Percentiles rank a stretch among this genome's conserved stretches.
These are phyloP conservation scores for Eclectus roratus DNA, from an alignment of 2,113 vertebrate species.

Conservation along the genomic window DNA sequence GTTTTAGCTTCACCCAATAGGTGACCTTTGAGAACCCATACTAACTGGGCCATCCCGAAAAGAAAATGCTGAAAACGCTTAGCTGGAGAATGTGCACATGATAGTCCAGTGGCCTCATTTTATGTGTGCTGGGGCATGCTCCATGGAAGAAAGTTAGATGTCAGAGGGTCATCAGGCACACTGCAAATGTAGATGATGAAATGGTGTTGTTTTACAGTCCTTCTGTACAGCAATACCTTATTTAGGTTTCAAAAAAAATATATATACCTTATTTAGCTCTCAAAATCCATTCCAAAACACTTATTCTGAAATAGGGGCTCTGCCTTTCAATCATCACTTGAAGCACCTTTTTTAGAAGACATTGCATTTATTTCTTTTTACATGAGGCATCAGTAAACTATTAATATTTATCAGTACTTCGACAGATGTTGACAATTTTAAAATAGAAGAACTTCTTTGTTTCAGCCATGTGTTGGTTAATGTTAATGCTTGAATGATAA, in stretches of 20 bases:
- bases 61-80: background rate
- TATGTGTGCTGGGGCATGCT: background rate
- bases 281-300: background rate
- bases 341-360: background rate
- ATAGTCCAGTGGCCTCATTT: background rate
- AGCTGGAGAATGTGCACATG: background rate
- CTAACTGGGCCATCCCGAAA: background rate
- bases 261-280: background rate
- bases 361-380: background rate
- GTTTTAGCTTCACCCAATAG: background rate
- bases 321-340: background rate
- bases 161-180: background rate
- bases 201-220: background rate
- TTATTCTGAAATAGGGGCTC: background rate
- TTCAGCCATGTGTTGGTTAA: background rate
- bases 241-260: background rate
- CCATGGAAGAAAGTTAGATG: background rate
- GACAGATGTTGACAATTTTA: background rate
- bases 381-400: background rate
- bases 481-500: background rate
- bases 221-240: background rate
- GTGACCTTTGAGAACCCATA: background rate
- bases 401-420: background rate
- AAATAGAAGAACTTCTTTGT: background rate
- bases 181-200: background rate